phyloP scores from a whole-genome alignment of 2,113 vertebrate genomes.

The Naja naja region DNA sequence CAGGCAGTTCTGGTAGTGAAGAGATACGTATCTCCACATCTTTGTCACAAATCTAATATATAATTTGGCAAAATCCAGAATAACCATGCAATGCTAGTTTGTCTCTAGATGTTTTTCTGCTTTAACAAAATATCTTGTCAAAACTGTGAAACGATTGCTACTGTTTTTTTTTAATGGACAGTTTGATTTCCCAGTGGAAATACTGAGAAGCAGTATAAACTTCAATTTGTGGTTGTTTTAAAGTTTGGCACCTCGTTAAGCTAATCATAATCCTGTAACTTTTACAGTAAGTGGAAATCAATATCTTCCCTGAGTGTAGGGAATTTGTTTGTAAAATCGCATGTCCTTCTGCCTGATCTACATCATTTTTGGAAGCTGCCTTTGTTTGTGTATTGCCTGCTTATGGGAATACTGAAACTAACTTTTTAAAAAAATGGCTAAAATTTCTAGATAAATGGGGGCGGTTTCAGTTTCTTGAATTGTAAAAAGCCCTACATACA shows the following conservation, averaged over 20 bases:
- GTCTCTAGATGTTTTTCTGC: constrained; percentile 28
- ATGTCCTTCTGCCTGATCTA: background rate
- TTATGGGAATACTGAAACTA: background rate
- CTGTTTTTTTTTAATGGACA: constrained; percentile 29
- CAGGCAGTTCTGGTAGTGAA: background rate
- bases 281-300: background rate
- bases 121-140: constrained; percentile 49
- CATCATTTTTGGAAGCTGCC: background rate
- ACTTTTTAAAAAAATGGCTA: background rate
- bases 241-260: background rate
- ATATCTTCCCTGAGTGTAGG: background rate
- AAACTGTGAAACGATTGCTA: constrained; percentile 10
- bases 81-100: constrained; percentile 31
- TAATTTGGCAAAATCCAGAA: constrained; percentile 37
- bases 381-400: background rate
- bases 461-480: background rate
- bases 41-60: constrained; percentile 9
- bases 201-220: constrained; percentile 18
- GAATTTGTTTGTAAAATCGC: background rate
- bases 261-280: background rate
- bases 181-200: constrained; percentile 50
- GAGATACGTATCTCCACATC: background rate
- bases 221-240: background rate
- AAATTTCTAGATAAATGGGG: background rate
- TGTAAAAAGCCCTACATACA: background rate